Conservation (phyloP, 2,797 vertebrate species). For the Australoheros facetus region DNA sequence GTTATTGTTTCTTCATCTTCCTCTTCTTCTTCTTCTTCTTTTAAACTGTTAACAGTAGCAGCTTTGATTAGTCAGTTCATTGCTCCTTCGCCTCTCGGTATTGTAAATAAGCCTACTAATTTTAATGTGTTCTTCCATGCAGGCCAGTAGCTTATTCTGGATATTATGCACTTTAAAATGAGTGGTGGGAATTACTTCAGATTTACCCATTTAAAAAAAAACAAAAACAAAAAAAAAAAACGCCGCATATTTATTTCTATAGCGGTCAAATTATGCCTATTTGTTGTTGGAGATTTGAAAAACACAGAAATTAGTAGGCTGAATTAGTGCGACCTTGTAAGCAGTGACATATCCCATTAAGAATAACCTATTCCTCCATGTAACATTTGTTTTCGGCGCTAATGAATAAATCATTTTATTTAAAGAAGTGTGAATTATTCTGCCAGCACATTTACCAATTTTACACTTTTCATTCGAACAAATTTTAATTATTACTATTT, state of each 20-base stretch:
- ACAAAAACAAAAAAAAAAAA: conserved; percentile 33
- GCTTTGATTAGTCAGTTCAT: conserved; percentile 68
- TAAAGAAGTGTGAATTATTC: conserved; percentile 45
- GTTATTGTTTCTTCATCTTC: conserved; percentile 43
- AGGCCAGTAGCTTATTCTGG: conserved; percentile 64
- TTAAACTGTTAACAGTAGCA: conserved; percentile 72
- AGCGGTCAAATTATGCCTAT: conserved; percentile 30
- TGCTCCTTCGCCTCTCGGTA: conserved; percentile 68
- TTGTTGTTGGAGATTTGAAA: conserved; percentile 39
- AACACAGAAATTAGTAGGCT: conserved; percentile 41
- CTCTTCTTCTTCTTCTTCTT: conserved; percentile 31
- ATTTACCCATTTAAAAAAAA: conserved; percentile 11
- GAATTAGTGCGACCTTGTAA: conserved; percentile 45
- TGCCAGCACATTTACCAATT: background rate
- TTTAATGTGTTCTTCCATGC: conserved; percentile 75
- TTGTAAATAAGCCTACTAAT: conserved; percentile 66
- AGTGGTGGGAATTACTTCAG: conserved; percentile 58
- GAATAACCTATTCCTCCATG: conserved; percentile 67
- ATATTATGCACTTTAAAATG: conserved; percentile 94
- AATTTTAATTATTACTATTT: no score
- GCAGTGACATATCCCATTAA: conserved; percentile 58
- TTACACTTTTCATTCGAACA: background rate
- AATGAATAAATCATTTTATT: conserved; percentile 74
- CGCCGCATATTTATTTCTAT: conserved; percentile 54
- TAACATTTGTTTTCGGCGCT: conserved; percentile 68